phyloP scores from a whole-genome alignment of 2,113 vertebrate species.

The Garra rufa region DNA sequence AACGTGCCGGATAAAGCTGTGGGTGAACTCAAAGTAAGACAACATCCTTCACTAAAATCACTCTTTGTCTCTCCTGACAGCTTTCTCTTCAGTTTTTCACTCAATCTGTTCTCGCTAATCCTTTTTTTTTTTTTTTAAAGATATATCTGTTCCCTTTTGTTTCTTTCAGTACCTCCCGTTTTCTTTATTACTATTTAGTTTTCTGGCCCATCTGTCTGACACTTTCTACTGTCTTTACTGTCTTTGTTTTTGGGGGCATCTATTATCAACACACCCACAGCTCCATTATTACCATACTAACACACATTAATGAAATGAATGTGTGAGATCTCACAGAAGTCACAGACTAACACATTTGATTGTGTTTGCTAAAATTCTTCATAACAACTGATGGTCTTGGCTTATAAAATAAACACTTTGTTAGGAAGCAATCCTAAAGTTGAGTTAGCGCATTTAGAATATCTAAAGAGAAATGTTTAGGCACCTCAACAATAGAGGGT shows the following conservation, averaged over 20 bases:
- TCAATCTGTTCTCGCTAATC: constrained; percentile 3
- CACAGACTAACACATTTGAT: constrained; percentile 54
- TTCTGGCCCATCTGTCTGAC: constrained; percentile 7
- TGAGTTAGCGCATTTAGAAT: not conserved
- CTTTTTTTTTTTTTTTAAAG: too few relatives aligned
- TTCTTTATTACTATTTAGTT: not conserved
- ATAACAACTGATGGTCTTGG: constrained; percentile 26
- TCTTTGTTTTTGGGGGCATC: not conserved
- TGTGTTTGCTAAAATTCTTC: constrained; percentile 44
- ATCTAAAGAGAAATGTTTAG: not conserved
- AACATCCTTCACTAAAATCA: constrained; percentile 53
- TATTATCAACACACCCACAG: not conserved
- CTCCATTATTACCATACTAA: not conserved
- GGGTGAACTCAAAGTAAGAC: constrained; percentile 91
- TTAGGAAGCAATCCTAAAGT: not conserved
- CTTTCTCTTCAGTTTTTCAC: not conserved
- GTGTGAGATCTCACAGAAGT: constrained; percentile 28
- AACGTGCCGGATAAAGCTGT: constrained; percentile 85
- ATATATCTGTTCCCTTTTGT: not conserved
- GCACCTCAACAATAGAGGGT: not conserved
- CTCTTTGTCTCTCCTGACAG: constrained; percentile 42
- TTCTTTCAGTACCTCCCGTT: not conserved
- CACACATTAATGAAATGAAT: constrained; percentile 19
- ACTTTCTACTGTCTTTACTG: constrained; percentile 8
- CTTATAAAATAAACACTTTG: not conserved